phyloP scores from a whole-genome alignment of 2,888 invertebrate genomes.

The Fragum fragum region DNA sequence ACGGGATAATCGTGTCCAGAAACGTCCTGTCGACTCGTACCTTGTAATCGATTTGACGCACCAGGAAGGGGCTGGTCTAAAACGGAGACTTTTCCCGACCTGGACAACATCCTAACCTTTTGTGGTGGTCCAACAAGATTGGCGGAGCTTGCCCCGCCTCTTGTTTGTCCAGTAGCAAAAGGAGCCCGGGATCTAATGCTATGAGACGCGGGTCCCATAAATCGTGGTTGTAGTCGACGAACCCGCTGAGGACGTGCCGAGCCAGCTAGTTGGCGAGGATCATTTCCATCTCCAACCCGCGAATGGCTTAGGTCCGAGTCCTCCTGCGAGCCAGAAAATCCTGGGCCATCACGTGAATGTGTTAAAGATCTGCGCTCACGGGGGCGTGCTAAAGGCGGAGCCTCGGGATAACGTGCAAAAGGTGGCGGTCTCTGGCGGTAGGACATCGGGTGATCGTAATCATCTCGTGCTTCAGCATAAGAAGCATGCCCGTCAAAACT shows the following conservation, averaged over 20 bases:
- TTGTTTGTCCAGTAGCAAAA: too few species aligned
- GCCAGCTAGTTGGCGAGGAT: too few species aligned
- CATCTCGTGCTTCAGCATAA: neutral
- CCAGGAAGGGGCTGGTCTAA: neutral
- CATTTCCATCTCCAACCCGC: too few species aligned
- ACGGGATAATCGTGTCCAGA: neutral
- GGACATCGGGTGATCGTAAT: neutral
- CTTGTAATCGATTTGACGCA: neutral
- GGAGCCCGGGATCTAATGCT: too few species aligned
- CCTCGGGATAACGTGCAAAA: neutral
- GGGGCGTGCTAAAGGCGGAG: neutral
- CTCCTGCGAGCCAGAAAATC: too few species aligned
- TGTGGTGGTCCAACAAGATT: neutral
- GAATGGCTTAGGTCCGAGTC: too few species aligned
- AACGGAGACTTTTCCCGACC: neutral
- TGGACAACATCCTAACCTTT: neutral
- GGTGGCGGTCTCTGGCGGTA: slow-evolving; percentile 13
- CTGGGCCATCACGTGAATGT: neutral
- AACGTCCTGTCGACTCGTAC: neutral
- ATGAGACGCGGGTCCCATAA: too few species aligned
- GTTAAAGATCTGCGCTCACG: neutral
- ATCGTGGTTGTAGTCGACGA: too few species aligned
- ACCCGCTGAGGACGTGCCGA: too few species aligned
- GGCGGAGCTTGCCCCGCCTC: too few species aligned
- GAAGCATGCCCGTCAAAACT: neutral